Conservation (phyloP, 2,113 vertebrate genomes). For the Nannobrachium achirus region DNA sequence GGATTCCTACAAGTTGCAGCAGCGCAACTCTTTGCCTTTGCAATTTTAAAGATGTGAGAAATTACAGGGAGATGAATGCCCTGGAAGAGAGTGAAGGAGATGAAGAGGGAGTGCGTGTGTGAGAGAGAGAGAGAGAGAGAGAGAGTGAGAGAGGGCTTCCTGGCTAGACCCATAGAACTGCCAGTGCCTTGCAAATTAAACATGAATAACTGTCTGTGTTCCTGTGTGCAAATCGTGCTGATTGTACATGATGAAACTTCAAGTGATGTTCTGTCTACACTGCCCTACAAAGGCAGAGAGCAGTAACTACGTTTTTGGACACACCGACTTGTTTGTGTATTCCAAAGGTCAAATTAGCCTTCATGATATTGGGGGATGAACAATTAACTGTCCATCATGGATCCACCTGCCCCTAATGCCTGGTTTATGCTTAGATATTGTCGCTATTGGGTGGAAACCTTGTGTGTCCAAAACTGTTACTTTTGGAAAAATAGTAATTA, state of each 20-base stretch:
- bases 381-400: too few relatives aligned
- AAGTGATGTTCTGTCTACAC: slow-evolving; percentile 9
- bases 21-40: slow-evolving; percentile 17
- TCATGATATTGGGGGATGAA: too few relatives aligned
- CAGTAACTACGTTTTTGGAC: too few relatives aligned
- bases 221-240: slow-evolving; percentile 20
- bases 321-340: too few relatives aligned
- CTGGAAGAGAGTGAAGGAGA: not conserved
- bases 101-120: not conserved
- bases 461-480: too few relatives aligned
- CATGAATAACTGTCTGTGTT: slow-evolving; percentile 13
- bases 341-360: too few relatives aligned
- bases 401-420: too few relatives aligned
- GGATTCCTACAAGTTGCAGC: slow-evolving; percentile 10
- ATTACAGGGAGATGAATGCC: slow-evolving; percentile 4
- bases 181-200: slow-evolving; percentile 18
- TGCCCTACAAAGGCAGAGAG: too few relatives aligned
- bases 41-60: slow-evolving; percentile 17
- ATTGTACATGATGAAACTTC: slow-evolving; percentile 21
- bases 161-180: slow-evolving; percentile 11
- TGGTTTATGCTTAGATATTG: too few relatives aligned
- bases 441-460: too few relatives aligned
- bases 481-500: too few relatives aligned
- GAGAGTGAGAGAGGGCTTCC: slow-evolving; percentile 5
- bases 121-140: slow-evolving; percentile 1